These are phyloP conservation scores for Timema cristinae DNA, from an alignment of 2,888 invertebrate genomes.

Conservation along the genomic window DNA sequence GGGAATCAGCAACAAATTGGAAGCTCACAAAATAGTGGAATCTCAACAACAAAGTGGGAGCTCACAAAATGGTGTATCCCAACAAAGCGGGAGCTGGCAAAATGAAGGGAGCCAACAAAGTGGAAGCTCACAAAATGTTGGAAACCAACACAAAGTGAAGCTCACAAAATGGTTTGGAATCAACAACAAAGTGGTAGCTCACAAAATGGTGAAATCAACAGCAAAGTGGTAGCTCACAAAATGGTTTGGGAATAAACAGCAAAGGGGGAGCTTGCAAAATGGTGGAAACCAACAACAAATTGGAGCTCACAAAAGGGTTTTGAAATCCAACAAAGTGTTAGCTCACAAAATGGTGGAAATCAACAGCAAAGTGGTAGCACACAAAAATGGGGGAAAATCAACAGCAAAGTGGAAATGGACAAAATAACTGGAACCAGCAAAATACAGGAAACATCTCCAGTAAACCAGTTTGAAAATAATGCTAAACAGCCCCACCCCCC, in stretches of 20 bases:
- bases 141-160: background rate
- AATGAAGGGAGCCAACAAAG: too few species aligned
- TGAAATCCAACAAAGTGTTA: background rate
- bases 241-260: background rate
- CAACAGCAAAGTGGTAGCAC: too few species aligned
- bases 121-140: background rate
- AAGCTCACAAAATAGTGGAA: background rate
- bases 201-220: too few species aligned
- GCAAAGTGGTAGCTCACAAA: too few species aligned
- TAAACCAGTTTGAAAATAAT: too few species aligned
- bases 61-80: background rate
- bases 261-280: background rate
- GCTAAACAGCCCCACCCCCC: too few species aligned
- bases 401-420: background rate
- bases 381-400: too few species aligned
- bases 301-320: too few species aligned
- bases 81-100: background rate
- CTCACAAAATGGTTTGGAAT: background rate
- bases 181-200: background rate
- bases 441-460: too few species aligned
- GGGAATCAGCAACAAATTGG: too few species aligned
- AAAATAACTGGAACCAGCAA: background rate
- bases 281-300: constrained; percentile 10
- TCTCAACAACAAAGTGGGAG: constrained; percentile 18
- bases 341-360: too few species aligned